Conservation (phyloP, 2,797 vertebrate species). For the Urosaurus nigricauda region DNA sequence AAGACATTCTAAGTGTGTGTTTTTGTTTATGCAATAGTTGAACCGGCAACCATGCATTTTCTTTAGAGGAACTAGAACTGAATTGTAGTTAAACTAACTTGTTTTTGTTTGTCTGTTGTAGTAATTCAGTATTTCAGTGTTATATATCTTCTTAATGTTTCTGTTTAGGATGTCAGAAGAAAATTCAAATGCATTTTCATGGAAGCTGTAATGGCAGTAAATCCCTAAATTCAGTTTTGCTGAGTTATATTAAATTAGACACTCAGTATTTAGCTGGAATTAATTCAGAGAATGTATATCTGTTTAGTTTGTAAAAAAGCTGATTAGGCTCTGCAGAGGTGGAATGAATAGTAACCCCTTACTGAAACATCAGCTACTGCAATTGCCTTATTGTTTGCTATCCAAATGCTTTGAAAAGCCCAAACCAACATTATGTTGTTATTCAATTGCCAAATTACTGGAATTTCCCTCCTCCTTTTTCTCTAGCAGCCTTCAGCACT, state of each 20-base stretch:
- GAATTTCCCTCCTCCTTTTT: too few relatives aligned
- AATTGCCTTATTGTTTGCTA: not conserved
- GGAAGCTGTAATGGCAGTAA: not conserved
- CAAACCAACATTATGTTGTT: too few relatives aligned
- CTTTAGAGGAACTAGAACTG: not conserved
- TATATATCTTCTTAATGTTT: slow-evolving; percentile 2
- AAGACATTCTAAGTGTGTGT: not conserved
- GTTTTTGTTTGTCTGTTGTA: not conserved
- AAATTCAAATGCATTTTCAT: not conserved
- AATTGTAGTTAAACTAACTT: not conserved
- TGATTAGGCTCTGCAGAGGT: not conserved
- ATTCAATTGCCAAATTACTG: too few relatives aligned
- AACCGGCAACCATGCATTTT: not conserved
- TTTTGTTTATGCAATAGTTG: not conserved
- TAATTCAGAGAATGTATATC: slow-evolving; percentile 3
- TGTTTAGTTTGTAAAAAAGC: slow-evolving; percentile 17
- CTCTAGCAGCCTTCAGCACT: too few relatives aligned
- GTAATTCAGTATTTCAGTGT: slow-evolving; percentile 7
- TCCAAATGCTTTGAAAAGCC: not conserved
- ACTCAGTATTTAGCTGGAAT: not conserved
- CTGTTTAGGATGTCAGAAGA: not conserved
- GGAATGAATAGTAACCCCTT: not conserved
- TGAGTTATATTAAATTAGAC: not conserved
- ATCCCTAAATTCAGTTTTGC: not conserved
- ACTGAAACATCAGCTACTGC: not conserved